Conservation (phyloP, 2,888 invertebrate genomes). For the Epistrophe eligans region DNA sequence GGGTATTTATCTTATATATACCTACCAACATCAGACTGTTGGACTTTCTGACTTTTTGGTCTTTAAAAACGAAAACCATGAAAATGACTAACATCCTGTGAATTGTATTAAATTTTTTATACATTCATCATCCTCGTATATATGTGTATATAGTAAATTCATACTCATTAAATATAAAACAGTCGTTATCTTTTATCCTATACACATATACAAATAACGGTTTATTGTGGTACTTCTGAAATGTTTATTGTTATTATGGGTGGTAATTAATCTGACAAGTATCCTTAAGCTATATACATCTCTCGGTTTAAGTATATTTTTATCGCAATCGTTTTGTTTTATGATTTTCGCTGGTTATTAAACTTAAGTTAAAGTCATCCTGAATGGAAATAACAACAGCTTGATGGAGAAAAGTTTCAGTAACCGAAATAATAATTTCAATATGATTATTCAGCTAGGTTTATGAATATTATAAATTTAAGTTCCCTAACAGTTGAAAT, state of each 20-base stretch:
- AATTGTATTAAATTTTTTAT: neutral
- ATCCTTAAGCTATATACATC: conserved; percentile 29
- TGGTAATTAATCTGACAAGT: conserved; percentile 35
- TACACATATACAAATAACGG: neutral
- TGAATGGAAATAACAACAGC: neutral
- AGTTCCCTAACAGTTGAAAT: too few species aligned
- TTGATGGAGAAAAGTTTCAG: conserved; percentile 1
- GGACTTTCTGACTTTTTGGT: neutral
- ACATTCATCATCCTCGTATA: neutral
- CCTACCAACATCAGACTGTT: neutral
- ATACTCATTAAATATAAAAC: conserved; percentile 1
- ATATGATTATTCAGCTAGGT: neutral
- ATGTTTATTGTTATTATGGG: conserved; percentile 34
- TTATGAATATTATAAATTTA: too few species aligned
- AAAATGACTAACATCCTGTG: neutral
- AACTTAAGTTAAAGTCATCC: neutral
- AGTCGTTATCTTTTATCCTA: conserved; percentile 2
- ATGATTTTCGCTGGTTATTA: conserved; percentile 1
- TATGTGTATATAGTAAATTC: neutral
- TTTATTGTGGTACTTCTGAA: conserved; percentile 22
- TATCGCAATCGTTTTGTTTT: conserved; percentile 13
- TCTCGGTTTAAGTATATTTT: conserved; percentile 6
- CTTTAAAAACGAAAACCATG: neutral
- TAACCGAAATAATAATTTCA: neutral
- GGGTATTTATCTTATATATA: neutral